Conservation (phyloP, 2,888 invertebrate species). For the Athetis lepigone region DNA sequence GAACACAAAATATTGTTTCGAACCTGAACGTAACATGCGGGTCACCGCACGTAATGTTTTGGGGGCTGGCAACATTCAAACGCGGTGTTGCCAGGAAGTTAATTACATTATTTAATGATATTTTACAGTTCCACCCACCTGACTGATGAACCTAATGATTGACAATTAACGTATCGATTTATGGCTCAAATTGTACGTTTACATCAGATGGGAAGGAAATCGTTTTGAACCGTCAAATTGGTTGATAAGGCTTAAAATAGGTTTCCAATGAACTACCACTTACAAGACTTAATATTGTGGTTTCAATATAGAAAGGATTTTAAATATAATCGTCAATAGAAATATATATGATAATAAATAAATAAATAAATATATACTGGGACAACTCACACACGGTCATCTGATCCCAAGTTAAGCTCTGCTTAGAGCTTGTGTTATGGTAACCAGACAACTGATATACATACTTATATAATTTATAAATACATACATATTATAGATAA, state of each 20-base stretch:
- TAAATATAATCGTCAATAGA: no score
- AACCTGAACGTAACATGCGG: conserved; percentile 44
- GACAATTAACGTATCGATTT: conserved; percentile 57
- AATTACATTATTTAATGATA: conserved; percentile 65
- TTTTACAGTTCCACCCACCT: conserved; percentile 58
- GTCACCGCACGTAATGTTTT: conserved; percentile 54
- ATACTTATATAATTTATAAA: no score
- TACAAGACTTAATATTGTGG: no score
- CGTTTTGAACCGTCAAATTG: conserved; percentile 27
- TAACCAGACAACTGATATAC: no score
- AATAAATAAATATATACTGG: no score
- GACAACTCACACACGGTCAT: no score
- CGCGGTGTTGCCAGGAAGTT: conserved; percentile 50
- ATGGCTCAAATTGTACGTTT: conserved; percentile 15
- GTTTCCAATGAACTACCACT: conserved; percentile 3
- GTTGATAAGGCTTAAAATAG: conserved; percentile 14
- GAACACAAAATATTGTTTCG: conserved; percentile 36
- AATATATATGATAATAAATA: no score
- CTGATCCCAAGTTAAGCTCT: no score
- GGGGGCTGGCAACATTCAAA: conserved; percentile 57
- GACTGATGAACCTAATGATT: conserved; percentile 64
- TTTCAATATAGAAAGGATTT: no score
- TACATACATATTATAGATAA: no score
- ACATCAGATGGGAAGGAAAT: conserved; percentile 16
- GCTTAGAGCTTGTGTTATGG: no score